phyloP scores from a whole-genome alignment of 2,888 invertebrate species.

The Lithophane socia region DNA sequence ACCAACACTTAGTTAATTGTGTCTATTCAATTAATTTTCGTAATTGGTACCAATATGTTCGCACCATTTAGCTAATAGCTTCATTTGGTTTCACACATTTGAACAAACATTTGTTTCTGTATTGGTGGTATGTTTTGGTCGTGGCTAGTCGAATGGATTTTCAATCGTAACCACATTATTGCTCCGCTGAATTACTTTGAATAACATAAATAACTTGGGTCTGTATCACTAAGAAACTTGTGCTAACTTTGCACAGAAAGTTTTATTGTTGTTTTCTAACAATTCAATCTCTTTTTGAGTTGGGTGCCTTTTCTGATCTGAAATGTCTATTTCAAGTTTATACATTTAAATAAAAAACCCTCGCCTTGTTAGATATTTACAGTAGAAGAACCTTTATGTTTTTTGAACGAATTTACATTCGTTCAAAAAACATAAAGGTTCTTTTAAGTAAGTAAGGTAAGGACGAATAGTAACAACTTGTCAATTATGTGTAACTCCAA shows the following conservation, averaged over 20 bases:
- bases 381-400: neutral
- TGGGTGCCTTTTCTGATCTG: neutral
- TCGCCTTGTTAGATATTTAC: neutral
- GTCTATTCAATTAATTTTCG: constrained; percentile 64
- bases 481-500: neutral
- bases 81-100: constrained; percentile 49
- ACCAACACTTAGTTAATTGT: constrained; percentile 65
- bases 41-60: constrained; percentile 58
- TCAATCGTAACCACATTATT: constrained; percentile 25
- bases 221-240: constrained; percentile 23
- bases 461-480: neutral
- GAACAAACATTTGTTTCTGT: constrained; percentile 42
- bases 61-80: constrained; percentile 61
- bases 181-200: constrained; percentile 36
- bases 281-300: constrained; percentile 5
- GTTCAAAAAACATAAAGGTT: too few species aligned
- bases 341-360: neutral
- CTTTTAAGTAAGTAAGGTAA: too few species aligned
- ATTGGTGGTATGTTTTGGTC: constrained; percentile 29
- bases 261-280: constrained; percentile 13
- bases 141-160: constrained; percentile 25
- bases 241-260: neutral
- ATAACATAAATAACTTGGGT: constrained; percentile 47
- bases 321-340: neutral
- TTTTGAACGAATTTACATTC: neutral